Percentiles rank a stretch among this genome's conserved stretches.
These are phyloP conservation scores for Drosophila sordidula DNA, from an alignment of 2,888 invertebrate genomes.

Conservation along the genomic window DNA sequence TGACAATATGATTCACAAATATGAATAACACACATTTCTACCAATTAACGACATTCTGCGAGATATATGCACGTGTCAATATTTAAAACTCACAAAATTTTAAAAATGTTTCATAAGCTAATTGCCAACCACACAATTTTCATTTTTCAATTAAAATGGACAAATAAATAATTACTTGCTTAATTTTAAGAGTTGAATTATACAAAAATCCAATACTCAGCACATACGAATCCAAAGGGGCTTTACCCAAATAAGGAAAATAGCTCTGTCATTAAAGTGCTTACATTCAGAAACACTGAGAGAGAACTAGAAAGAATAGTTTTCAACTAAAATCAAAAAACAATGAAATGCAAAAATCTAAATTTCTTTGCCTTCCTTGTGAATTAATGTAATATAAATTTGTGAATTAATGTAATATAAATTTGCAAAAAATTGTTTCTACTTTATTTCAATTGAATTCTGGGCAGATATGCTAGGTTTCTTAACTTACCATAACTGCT, in stretches of 20 bases:
- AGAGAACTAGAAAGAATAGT: neutral
- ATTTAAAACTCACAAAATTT: neutral
- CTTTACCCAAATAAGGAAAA: neutral
- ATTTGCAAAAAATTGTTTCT: too few relatives aligned
- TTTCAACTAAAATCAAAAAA: too few relatives aligned
- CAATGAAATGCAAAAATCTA: too few relatives aligned
- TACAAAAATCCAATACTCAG: too few relatives aligned
- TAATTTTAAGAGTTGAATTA: neutral
- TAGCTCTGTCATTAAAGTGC: neutral
- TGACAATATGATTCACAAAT: slow-evolving; percentile 1
- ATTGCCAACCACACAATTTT: neutral
- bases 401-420: too few relatives aligned
- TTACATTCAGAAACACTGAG: neutral
- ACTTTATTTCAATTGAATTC: too few relatives aligned
- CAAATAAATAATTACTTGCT: neutral
- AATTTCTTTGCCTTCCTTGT: too few relatives aligned
- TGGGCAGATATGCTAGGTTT: neutral
- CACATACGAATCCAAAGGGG: neutral
- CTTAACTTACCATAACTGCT: slow-evolving; percentile 82
- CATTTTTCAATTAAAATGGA: neutral
- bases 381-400: too few relatives aligned
- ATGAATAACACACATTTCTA: slow-evolving; percentile 7
- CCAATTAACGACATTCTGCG: neutral
- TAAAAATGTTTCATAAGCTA: neutral
- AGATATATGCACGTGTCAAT: neutral